Evolutionary conservation across 2,888 invertebrate genomes (phyloP).

Genomic region (Opisthograptis luteolata): DNA sequence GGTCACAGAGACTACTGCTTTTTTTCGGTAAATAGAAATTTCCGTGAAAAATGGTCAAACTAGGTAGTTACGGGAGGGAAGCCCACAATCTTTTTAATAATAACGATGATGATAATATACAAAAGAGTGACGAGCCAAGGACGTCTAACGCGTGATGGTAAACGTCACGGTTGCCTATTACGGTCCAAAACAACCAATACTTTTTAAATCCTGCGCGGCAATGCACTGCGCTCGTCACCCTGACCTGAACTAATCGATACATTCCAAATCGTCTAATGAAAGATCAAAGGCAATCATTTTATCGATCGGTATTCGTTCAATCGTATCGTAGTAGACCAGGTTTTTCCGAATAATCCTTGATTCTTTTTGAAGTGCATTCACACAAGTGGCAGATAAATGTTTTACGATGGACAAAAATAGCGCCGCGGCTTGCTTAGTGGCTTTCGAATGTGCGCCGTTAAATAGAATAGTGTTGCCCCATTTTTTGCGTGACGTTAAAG

Average conservation of each 20-base stretch:
- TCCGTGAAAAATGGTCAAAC: too few relatives aligned
- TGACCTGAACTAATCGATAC: too few relatives aligned
- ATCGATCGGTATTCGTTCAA: constrained; percentile 11
- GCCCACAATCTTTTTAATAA: too few relatives aligned
- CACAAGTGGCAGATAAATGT: constrained; percentile 31
- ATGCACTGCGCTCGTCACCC: too few relatives aligned
- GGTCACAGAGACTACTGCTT: too few relatives aligned
- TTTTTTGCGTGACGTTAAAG: constrained; percentile 19
- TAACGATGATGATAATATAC: too few relatives aligned
- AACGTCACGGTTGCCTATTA: too few relatives aligned
- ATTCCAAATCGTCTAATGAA: background rate
- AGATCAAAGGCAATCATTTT: constrained; percentile 27
- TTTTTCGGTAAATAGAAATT: too few relatives aligned
- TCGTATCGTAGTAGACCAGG: constrained; percentile 19
- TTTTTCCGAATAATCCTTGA: constrained; percentile 18
- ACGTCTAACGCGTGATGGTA: too few relatives aligned
- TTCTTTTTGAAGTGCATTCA: constrained; percentile 28
- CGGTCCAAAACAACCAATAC: background rate
- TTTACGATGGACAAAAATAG: constrained; percentile 28
- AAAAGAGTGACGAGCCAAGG: too few relatives aligned
- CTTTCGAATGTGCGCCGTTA: constrained; percentile 21
- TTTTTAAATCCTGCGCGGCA: too few relatives aligned
- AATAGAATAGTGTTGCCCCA: constrained; percentile 25
- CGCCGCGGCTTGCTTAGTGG: constrained; percentile 17
- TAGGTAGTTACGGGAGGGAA: too few relatives aligned